Conservation (phyloP, 2,888 invertebrate genomes). For the Scotopteryx bipunctaria region DNA sequence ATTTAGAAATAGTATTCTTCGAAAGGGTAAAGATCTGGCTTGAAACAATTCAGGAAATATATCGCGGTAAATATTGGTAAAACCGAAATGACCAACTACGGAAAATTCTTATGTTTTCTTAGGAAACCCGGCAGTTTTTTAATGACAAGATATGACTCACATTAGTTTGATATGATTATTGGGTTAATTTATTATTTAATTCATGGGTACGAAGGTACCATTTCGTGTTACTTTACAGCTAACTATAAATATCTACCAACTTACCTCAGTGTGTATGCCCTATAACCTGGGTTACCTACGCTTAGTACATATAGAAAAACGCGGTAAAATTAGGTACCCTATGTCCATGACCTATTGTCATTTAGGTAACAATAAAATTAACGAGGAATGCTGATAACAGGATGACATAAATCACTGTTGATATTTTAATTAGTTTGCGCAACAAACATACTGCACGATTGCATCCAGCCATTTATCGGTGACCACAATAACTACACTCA, state of each 20-base stretch:
- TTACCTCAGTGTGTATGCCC: too few relatives aligned
- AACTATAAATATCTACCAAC: too few relatives aligned
- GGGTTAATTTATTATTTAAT: too few relatives aligned
- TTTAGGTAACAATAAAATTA: neutral
- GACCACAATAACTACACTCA: conserved; percentile 11
- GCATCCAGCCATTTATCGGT: conserved; percentile 15
- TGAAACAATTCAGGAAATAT: too few relatives aligned
- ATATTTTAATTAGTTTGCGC: conserved; percentile 6
- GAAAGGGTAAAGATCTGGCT: too few relatives aligned
- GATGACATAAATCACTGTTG: conserved; percentile 6
- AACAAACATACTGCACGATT: conserved; percentile 18
- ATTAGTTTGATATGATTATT: too few relatives aligned
- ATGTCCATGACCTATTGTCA: neutral
- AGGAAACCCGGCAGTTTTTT: neutral
- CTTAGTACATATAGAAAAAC: too few relatives aligned
- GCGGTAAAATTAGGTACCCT: neutral
- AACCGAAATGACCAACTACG: neutral
- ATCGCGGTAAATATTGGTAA: neutral
- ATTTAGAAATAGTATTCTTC: too few relatives aligned
- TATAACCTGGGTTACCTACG: too few relatives aligned
- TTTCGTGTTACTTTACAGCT: too few relatives aligned
- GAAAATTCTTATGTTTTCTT: neutral
- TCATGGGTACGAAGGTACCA: too few relatives aligned
- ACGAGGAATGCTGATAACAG: conserved; percentile 1
- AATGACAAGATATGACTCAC: too few relatives aligned